Conservation (phyloP, 2,797 vertebrate genomes). For the Pygocentrus nattereri region DNA sequence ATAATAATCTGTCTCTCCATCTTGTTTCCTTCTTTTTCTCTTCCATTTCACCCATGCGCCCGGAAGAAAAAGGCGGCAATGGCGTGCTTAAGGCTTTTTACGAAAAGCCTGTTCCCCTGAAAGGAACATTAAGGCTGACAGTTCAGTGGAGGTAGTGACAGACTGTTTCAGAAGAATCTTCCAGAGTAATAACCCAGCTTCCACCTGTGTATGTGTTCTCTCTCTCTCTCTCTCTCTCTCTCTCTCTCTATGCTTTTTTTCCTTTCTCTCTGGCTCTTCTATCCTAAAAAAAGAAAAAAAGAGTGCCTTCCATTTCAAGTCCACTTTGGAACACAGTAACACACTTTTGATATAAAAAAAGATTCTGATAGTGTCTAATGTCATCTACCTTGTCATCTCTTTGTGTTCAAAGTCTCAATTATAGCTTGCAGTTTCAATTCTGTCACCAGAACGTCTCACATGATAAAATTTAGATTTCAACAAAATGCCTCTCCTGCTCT, state of each 20-base stretch:
- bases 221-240: not conserved
- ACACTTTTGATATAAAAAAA: not conserved
- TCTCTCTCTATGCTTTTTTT: not conserved
- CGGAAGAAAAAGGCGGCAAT: conserved; percentile 22
- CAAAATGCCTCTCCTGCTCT: not conserved
- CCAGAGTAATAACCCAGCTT: conserved; percentile 23
- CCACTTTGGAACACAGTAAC: not conserved
- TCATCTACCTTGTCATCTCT: not conserved
- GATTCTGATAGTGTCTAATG: not conserved
- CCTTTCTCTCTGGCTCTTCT: too few species aligned
- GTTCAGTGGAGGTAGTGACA: conserved; percentile 55
- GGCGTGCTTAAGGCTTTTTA: conserved; percentile 39
- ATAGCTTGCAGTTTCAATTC: not conserved
- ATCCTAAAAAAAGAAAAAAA: too few species aligned
- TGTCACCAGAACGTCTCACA: not conserved
- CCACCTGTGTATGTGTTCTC: not conserved
- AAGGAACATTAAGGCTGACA: conserved; percentile 58
- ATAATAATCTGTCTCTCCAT: not conserved
- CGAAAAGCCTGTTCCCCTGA: conserved; percentile 41
- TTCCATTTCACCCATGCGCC: conserved; percentile 27
- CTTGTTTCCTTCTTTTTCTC: conserved; percentile 39
- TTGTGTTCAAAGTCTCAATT: not conserved
- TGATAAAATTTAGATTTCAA: conserved; percentile 9
- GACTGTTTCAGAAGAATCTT: conserved; percentile 45
- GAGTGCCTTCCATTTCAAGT: too few species aligned